phyloP scores from a whole-genome alignment of 1,140 invertebrate genomes.

The Riptortus pedestris region DNA sequence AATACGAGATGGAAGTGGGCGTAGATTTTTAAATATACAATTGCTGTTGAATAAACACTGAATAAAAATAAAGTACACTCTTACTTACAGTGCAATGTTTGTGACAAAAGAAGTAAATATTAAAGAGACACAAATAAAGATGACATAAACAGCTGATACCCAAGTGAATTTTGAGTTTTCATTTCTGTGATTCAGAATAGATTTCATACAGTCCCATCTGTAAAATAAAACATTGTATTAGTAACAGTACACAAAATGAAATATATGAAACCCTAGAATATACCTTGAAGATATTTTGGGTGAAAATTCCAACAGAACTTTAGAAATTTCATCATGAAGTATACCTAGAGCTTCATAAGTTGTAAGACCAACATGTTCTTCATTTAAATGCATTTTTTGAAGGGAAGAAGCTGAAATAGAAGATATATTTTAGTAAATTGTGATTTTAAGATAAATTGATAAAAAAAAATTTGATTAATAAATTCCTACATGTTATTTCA shows the following conservation, averaged over 20 bases:
- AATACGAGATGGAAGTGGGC: too few relatives aligned
- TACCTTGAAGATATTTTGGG: conserved; percentile 27
- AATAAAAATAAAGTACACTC: too few relatives aligned
- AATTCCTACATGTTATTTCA: too few relatives aligned
- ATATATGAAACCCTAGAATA: background rate
- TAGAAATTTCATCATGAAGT: conserved; percentile 39
- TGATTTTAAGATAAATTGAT: too few relatives aligned
- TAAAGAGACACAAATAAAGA: conserved; percentile 40
- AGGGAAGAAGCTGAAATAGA: background rate
- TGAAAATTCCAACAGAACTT: conserved; percentile 36
- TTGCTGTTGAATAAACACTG: too few relatives aligned
- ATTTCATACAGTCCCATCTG: conserved; percentile 42
- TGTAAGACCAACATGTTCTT: conserved; percentile 33
- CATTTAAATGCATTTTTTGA: background rate
- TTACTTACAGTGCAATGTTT: conserved; percentile 36
- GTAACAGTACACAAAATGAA: background rate
- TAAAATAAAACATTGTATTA: conserved; percentile 35
- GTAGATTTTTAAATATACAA: too few relatives aligned
- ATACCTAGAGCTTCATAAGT: conserved; percentile 40
- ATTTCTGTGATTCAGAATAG: conserved; percentile 48
- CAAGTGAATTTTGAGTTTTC: conserved; percentile 54
- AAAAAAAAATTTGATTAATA: too few relatives aligned
- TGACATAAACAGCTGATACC: conserved; percentile 45
- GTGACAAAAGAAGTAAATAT: conserved; percentile 38
- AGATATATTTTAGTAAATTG: background rate